Conservation (phyloP, 2,888 invertebrate genomes). For the Athripsodes cinereus region DNA sequence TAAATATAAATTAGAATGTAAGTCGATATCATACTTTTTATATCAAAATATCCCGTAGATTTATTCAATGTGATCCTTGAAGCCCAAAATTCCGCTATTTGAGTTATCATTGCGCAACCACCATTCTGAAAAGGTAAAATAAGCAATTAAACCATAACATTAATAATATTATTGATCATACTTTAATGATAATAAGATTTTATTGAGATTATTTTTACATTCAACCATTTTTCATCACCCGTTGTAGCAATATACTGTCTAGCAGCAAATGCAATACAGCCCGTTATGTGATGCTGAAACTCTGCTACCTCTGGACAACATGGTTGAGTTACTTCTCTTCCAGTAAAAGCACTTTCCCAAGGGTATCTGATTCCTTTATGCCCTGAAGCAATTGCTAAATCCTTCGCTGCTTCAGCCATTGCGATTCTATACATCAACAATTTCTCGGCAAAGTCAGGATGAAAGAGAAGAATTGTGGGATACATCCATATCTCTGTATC, state of each 20-base stretch:
- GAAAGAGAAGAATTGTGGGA: constrained; percentile 48
- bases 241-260: constrained; percentile 44
- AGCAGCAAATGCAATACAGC: constrained; percentile 51
- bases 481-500: constrained; percentile 61
- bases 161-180: not conserved
- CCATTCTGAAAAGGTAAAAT: constrained; percentile 39
- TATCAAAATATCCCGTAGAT: constrained; percentile 44
- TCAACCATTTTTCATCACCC: constrained; percentile 44
- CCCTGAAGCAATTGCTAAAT: constrained; percentile 45
- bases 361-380: constrained; percentile 54
- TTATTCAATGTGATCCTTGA: constrained; percentile 50
- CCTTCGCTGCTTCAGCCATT: constrained; percentile 45
- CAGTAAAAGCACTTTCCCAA: constrained; percentile 59
- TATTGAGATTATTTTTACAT: constrained; percentile 33
- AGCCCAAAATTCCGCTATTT: constrained; percentile 55
- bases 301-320: constrained; percentile 52
- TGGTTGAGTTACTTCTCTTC: constrained; percentile 53
- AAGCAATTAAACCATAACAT: too few species aligned
- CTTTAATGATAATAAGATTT: not conserved
- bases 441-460: constrained; percentile 43
- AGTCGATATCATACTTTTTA: constrained; percentile 38
- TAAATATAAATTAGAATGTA: not conserved
- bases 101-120: constrained; percentile 51
- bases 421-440: constrained; percentile 50
- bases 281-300: constrained; percentile 54